Evolutionary conservation across 2,888 invertebrate species (phyloP), one percentile per base, ranked within the genome.

Genomic region (Drosophila paracracens): DNA sequence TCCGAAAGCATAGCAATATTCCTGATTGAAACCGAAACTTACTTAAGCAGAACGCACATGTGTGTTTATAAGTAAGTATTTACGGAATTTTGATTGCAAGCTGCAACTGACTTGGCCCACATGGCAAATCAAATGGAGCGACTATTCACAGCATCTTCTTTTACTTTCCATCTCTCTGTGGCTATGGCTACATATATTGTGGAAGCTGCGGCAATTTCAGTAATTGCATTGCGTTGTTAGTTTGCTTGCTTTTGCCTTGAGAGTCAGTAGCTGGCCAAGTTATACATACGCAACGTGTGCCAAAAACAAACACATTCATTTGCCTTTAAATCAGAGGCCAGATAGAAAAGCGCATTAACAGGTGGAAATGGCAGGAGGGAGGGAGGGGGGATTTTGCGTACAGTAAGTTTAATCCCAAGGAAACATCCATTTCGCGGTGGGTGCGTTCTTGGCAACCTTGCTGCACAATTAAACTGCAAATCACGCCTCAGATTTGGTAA

Each of bases 381-480:
- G 11, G 1, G 29, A 27, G 18, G 54, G n/a, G 13, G 13, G 31
- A 70, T 50, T 69, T 35, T 33, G 56, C 38, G 36, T 29, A 57
- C 46, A 57, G 38, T 69, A 64, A n/a, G 2, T n/a, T 38, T 38
- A 38, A 29, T 61, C 67, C 69, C 21, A 25, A 25, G 46, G 31
- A 68, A 68, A 85, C 67, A 74, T 76, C 62, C 70, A 82, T 77
- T 74, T 82, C 70, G 74, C 64, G 77, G 65, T 72, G 67, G 62
- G 62, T 74, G 82, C 72, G 69, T 66, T 79, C 75, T 80, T 74
- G 74, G 75, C 82, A 80, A 72, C 71, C 78, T 89, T 85, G 70
- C 79, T 77, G 89, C 86, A 86, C 88, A 90, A 88, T 87, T 90
- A 88, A 88, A 90, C 90, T 74, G 88, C 83, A 88, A 87, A 87